Evolutionary conservation across 2,797 vertebrate genomes (phyloP).

Genomic region (Propithecus deckenii): DNA sequence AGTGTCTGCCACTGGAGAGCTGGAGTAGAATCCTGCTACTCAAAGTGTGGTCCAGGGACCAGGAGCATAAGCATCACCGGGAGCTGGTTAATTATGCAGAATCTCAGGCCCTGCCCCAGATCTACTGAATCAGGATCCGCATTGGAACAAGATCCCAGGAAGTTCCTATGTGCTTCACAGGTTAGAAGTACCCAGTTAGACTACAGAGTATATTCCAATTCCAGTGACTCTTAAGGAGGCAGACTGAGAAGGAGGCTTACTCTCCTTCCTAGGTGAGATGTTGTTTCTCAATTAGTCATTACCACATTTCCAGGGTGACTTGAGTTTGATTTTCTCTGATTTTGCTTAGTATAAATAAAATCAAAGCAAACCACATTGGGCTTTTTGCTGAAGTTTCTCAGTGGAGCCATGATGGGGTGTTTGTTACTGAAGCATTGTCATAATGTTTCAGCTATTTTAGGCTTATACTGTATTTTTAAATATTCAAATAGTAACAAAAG

Average conservation of each 20-base stretch:
- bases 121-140: neutral
- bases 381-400: conserved; percentile 29
- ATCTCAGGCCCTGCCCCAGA: neutral
- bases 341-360: conserved; percentile 27
- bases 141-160: neutral
- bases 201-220: neutral
- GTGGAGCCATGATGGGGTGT: neutral
- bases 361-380: neutral
- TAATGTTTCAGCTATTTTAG: conserved; percentile 61
- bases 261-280: neutral
- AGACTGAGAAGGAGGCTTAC: neutral
- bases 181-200: neutral
- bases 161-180: neutral
- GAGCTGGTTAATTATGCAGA: too few species aligned
- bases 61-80: fast-evolving
- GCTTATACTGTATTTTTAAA: conserved; percentile 26
- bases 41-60: neutral
- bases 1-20: neutral
- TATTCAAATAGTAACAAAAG: conserved; percentile 62
- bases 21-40: neutral
- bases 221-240: neutral
- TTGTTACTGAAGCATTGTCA: conserved; percentile 47
- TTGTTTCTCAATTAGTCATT: conserved; percentile 13
- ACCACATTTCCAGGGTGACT: neutral
- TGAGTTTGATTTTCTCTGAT: neutral